Conservation (phyloP, 2,797 vertebrate species). For the Apogon hyalosoma region DNA sequence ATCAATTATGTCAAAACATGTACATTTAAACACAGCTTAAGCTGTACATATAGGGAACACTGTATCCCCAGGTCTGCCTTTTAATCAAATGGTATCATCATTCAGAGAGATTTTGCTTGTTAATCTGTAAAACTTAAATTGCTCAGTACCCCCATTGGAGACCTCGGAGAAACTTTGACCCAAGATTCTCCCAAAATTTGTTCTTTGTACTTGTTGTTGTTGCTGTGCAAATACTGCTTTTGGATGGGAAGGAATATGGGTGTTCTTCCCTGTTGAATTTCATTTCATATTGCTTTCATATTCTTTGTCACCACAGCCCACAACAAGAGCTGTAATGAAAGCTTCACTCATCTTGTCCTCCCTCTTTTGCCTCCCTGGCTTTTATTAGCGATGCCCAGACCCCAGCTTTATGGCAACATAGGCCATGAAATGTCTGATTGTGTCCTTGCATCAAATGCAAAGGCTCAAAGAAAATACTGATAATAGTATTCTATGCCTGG, state of each 20-base stretch:
- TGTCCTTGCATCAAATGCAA: slow-evolving; percentile 59
- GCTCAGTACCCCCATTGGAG: not conserved
- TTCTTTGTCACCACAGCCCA: slow-evolving; percentile 47
- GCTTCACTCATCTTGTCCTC: slow-evolving; percentile 59
- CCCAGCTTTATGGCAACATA: slow-evolving; percentile 53
- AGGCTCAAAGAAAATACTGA: slow-evolving; percentile 59
- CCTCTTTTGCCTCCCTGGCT: slow-evolving; percentile 51
- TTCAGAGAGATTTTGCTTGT: not conserved
- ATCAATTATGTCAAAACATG: not conserved
- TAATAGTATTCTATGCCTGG: slow-evolving; percentile 50
- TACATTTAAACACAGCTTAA: not conserved
- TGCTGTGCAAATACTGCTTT: slow-evolving; percentile 41
- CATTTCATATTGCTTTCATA: slow-evolving; percentile 61
- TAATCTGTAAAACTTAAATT: not conserved
- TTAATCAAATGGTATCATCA: not conserved
- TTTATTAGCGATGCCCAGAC: slow-evolving; percentile 64
- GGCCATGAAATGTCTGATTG: slow-evolving; percentile 64
- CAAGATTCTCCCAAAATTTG: slow-evolving; percentile 26
- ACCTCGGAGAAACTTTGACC: slow-evolving; percentile 23
- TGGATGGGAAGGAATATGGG: slow-evolving; percentile 33
- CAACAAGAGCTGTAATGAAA: slow-evolving; percentile 75
- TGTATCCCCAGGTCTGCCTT: not conserved
- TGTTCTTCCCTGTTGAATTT: slow-evolving; percentile 49
- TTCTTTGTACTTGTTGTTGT: slow-evolving; percentile 21
- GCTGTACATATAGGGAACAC: not conserved